Base-by-base conservation (phyloP, 2,113 vertebrate species). In the Macrotus californicus region DNA sequence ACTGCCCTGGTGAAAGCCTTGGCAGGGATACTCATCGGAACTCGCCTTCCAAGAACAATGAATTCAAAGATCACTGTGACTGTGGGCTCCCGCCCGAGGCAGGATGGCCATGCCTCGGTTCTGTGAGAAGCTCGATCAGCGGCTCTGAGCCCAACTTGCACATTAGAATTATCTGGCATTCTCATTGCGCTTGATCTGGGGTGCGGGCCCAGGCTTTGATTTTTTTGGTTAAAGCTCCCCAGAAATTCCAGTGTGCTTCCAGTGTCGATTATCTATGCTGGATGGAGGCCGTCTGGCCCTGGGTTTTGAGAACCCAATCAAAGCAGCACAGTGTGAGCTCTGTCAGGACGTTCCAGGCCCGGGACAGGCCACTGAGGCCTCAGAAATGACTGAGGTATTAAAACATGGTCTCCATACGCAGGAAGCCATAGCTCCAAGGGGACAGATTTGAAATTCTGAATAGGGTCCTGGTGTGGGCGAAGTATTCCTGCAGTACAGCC, bases 11-110 rank as follows among this genome's bases (percentile, higher is more conserved):
- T 24, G 34, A 83, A 91, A 89, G 36, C 61, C 22, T 94, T 77
- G 50, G 36, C 48, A 36, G 76, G 82, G 59, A 34, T 24, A 48
- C 79, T 34, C 50, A 14, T 0, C 66, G 64, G 50, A 92, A 36
- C 52, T 94, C 41, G 54, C 11, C 79, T 92, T 91, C 80, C 66
- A 87, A 91, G 81, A 89, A 92, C 59, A 83, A 36, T 69, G 90
- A 67, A 76, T 89, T 94, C 12, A 22, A 66, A 96, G 87, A 75
- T 76, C 21, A 8, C 14, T 73, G 85, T 89, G 94, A 84, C 31
- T 84, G 73, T 59, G 56, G 36, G 26, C 36, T 79, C 24, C 79
- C 83, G 61, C 26, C 26, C 0, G 14, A 90, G 39, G 54, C 77
- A 56, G 36, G 29, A 83, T 50, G 70, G 48, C 36, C 48, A 12